Base-by-base conservation (phyloP, 2,797 vertebrate genomes). In the Sarcoramphus papa region DNA sequence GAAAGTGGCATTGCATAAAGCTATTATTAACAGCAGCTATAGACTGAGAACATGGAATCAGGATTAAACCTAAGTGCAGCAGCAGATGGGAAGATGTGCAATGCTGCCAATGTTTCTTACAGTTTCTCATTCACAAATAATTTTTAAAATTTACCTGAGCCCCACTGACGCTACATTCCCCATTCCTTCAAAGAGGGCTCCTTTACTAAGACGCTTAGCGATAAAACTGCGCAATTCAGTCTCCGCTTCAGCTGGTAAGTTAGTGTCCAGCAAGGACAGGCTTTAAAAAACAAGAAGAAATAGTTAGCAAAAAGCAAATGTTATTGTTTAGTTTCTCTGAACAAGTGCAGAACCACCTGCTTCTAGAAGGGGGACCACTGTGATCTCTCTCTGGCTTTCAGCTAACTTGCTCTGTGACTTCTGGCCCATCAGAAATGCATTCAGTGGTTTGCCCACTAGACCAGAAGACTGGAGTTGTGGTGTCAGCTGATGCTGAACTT, bases 121-220 rank as follows among this genome's bases (percentile, higher is more conserved):
- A 59, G 56, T 65, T 70, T 96, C 89, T 86, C 62, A 70, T 88
- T 80, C 83, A 87, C 72, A 81, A 94, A 69, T 64, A 73, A 85
- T 77, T 75, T 65, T 51, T 54, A 68, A 90, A 45, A 81, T 93
- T 97, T 97, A 99, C 99, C 99, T 99, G 88, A 99, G 98, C 64
- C 99, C 99, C 96, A 99, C 98, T 2, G 99, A 98, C 30, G 98
- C 98, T 45, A 99, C 99, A 82, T 99, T 99, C 56, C 99, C 99
- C 99, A 99, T 99, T 31, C 99, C 99, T 95, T 99, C 99, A 60
- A 99, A 99, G 85, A 99, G 96, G 11, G 99, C 99, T 85, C 99
- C 99, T 96, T 99, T 99, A 57, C 98, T 98, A 84, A 99, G 98
- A 70, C 99, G 98, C 97, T 99, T 99, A 17, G 98, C 98, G 31